phyloP scores from a whole-genome alignment of 2,888 invertebrate species.

The Melieria picta region DNA sequence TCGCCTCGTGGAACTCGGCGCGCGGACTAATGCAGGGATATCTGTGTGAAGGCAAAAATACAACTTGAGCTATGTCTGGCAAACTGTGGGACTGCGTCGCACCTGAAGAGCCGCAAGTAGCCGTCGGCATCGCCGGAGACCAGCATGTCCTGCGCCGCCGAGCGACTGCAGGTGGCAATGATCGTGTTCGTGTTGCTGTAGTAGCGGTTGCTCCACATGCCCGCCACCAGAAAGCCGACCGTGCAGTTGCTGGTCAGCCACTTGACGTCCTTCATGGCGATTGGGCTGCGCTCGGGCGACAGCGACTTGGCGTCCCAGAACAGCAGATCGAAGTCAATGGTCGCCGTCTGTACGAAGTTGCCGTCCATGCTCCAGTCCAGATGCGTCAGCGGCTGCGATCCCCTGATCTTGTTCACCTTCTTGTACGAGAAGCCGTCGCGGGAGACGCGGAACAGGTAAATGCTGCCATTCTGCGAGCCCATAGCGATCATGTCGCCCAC shows the following conservation, averaged over 20 bases:
- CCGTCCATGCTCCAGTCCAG: conserved; percentile 93
- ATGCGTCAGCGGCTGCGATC: conserved; percentile 84
- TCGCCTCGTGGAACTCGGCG: conserved; percentile 88
- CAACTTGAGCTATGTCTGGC: neutral
- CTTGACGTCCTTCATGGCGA: conserved; percentile 90
- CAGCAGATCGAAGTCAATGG: conserved; percentile 87
- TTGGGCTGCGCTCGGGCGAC: conserved; percentile 86
- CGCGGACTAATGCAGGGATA: conserved; percentile 88
- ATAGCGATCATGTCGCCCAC: conserved; percentile 89
- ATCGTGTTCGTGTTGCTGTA: conserved; percentile 87
- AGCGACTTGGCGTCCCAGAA: conserved; percentile 93
- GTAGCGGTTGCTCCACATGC: conserved; percentile 91
- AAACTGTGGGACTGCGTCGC: conserved; percentile 29
- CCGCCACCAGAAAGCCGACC: conserved; percentile 87
- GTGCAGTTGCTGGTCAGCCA: conserved; percentile 90
- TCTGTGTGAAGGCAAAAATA: conserved; percentile 64
- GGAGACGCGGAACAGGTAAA: conserved; percentile 84
- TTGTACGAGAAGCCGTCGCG: conserved; percentile 91
- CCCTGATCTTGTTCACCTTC: conserved; percentile 87
- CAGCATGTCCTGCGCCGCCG: conserved; percentile 84
- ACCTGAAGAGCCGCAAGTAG: conserved; percentile 84
- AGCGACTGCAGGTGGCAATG: conserved; percentile 82
- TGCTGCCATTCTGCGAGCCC: conserved; percentile 87
- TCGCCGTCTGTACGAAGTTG: conserved; percentile 86
- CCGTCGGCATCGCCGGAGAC: conserved; percentile 91